Evolutionary conservation across 2,888 invertebrate genomes (phyloP).

Genomic region (Perithous albicinctus): DNA sequence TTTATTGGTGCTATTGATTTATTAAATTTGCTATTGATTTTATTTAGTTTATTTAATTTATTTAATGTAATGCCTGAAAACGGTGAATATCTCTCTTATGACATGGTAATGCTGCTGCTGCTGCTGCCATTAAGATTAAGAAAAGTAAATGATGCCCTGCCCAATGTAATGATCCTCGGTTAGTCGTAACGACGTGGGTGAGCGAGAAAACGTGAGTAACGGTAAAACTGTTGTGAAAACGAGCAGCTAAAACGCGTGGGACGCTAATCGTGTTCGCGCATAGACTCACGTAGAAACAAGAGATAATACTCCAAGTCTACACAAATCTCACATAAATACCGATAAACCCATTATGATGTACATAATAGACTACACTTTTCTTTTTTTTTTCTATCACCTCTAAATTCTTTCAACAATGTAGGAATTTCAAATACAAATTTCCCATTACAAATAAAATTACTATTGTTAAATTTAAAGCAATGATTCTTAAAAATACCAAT

Average conservation of each 20-base stretch:
- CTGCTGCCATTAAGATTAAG: conserved; percentile 38
- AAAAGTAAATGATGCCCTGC: conserved; percentile 6
- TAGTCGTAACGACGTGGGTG: conserved; percentile 48
- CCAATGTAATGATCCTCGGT: conserved; percentile 47
- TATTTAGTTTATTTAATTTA: too few relatives aligned
- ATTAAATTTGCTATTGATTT: too few relatives aligned
- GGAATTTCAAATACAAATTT: too few relatives aligned
- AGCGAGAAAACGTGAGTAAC: conserved; percentile 61
- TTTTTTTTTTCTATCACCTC: too few relatives aligned
- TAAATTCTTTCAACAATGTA: neutral
- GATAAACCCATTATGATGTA: conserved; percentile 22
- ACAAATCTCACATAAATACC: conserved; percentile 14
- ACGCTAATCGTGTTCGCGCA: conserved; percentile 57
- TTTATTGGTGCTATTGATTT: too few relatives aligned
- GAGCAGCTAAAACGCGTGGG: conserved; percentile 43
- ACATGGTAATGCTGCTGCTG: conserved; percentile 22
- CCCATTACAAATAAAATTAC: too few relatives aligned
- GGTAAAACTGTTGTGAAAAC: conserved; percentile 46
- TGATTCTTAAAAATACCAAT: too few relatives aligned
- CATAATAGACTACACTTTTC: neutral
- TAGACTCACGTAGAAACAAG: conserved; percentile 23
- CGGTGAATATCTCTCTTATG: too few relatives aligned
- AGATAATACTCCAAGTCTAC: conserved; percentile 27
- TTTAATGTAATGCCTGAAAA: too few relatives aligned
- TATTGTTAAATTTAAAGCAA: too few relatives aligned